These are phyloP conservation scores for Amphipyra berbera DNA, from an alignment of 2,888 invertebrate genomes.

Conservation along the genomic window DNA sequence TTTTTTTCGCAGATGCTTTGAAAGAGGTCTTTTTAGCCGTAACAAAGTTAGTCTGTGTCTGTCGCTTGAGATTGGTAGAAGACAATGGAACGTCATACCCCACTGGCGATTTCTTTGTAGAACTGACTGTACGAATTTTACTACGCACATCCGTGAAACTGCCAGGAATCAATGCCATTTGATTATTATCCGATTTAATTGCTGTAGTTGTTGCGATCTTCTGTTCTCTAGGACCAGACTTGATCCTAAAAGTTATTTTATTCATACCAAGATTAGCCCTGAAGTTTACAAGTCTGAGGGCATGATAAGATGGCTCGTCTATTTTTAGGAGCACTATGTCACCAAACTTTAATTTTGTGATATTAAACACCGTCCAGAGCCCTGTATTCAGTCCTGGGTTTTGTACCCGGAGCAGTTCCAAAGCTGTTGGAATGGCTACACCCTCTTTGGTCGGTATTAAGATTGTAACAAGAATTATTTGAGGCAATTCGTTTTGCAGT, in stretches of 20 bases:
- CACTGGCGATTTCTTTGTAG: background rate
- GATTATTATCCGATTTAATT: background rate
- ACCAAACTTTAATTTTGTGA: background rate
- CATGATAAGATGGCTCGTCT: slow-evolving; percentile 22
- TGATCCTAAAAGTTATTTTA: slow-evolving; percentile 25
- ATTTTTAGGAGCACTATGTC: slow-evolving; percentile 14
- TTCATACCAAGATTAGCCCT: slow-evolving; percentile 28
- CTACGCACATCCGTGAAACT: too few relatives aligned
- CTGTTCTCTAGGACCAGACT: background rate
- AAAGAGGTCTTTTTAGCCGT: background rate
- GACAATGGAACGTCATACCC: background rate
- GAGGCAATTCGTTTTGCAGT: background rate
- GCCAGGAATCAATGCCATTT: background rate
- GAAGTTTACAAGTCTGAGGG: slow-evolving; percentile 18
- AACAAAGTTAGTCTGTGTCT: background rate
- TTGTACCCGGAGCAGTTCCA: slow-evolving; percentile 35
- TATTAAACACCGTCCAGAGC: slow-evolving; percentile 18
- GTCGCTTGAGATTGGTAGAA: background rate
- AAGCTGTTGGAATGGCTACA: slow-evolving; percentile 16
- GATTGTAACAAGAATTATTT: slow-evolving; percentile 6
- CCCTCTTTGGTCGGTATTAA: slow-evolving; percentile 23
- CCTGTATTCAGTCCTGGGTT: slow-evolving; percentile 33
- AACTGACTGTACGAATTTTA: background rate
- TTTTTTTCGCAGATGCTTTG: background rate
- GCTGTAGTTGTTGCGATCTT: background rate